Conservation (phyloP, 2,113 vertebrate genomes). For the Strix uralensis region DNA sequence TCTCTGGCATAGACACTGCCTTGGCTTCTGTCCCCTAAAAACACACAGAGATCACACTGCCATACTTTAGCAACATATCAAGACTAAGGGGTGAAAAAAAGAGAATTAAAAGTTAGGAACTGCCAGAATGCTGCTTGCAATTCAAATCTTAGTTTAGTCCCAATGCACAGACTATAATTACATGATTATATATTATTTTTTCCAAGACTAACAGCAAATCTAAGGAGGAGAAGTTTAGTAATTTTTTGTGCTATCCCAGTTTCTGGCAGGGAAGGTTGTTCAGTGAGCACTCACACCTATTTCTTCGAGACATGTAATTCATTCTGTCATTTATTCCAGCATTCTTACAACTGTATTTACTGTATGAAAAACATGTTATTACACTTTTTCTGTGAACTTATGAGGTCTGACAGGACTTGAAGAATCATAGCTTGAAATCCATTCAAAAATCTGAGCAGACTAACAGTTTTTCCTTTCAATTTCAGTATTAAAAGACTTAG, state of each 20-base stretch:
- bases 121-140: background rate
- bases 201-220: background rate
- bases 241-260: background rate
- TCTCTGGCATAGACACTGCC: conserved; percentile 81
- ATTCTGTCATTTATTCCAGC: background rate
- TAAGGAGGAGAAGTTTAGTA: background rate
- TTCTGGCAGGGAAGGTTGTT: background rate
- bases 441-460: background rate
- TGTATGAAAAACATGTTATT: background rate
- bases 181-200: background rate
- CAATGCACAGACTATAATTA: background rate
- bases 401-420: background rate
- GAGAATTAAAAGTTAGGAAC: background rate
- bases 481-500: background rate
- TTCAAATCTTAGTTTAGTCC: background rate
- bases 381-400: background rate
- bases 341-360: background rate
- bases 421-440: background rate
- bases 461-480: background rate
- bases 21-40: conserved; percentile 74
- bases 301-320: background rate
- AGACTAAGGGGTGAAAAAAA: background rate
- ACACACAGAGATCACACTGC: background rate
- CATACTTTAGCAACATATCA: background rate
- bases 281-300: background rate